Evolutionary conservation across 2,113 vertebrate genomes (phyloP), one percentile per base, ranked within the genome.

Genomic region (Mungos mungo): DNA sequence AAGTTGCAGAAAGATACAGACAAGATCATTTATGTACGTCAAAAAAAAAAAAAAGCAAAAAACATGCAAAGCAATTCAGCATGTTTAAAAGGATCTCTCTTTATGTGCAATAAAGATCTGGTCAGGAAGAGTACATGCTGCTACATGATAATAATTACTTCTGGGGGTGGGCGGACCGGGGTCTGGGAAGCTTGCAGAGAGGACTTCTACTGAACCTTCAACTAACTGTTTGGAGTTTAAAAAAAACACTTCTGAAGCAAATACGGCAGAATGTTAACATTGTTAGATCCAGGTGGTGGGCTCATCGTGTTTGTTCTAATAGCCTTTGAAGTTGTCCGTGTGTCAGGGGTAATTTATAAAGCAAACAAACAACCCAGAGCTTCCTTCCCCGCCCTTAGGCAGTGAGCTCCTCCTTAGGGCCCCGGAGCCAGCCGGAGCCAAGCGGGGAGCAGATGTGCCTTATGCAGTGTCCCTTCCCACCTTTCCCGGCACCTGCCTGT

Each of bases 31-130:
- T 50, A 77, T 9, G 12, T 2, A 69, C 3, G 3, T 69, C 92
- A 69, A 13, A 84, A 69, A 84, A 69, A 63, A 50, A 41, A 41
- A 41, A 41, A 41, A 41, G 41, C 41, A 41, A 41, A 41, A 54
- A 54, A 18, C 23, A 77, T 57, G 15, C n/a, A 41, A n/a, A 71
- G 16, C 38, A 45, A 41, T 50, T 47, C 45, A 7, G 2, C 9
- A 29, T 86, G 29, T 85, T 95, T 72, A 77, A 79, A 92, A 90
- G 92, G 18, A 96, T 29, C 19, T 65, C 16, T 57, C 3, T 83
- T 54, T 74, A 81, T 41, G 11, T 57, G 47, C 19, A 7, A 57
- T 29, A 21, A 91, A 66, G 79, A 88, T 63, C 52, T 74, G 85
- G 68, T 50, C 19, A 47, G 69, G 45, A 54, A 76, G n/a, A 80